Evolutionary conservation across 2,113 vertebrate genomes (phyloP).

Genomic region (Cebidichthys violaceus): DNA sequence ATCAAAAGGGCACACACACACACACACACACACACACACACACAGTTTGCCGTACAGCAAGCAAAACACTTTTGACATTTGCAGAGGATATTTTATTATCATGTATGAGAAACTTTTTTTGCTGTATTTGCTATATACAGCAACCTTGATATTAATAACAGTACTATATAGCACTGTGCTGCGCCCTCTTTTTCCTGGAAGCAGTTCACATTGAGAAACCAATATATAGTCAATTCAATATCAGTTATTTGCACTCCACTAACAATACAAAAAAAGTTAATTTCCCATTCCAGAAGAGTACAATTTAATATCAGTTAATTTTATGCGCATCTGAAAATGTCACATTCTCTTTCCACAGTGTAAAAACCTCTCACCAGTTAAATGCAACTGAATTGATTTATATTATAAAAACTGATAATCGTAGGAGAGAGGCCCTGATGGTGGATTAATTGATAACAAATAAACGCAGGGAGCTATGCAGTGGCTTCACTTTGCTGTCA

Average conservation of each 20-base stretch:
- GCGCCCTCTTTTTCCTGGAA: not conserved
- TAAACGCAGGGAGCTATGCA: slow-evolving; percentile 24
- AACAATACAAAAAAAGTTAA: not conserved
- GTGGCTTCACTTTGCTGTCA: slow-evolving; percentile 25
- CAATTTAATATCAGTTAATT: slow-evolving; percentile 20
- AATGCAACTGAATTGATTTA: slow-evolving; percentile 36
- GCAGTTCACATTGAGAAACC: not conserved
- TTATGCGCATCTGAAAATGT: slow-evolving; percentile 9
- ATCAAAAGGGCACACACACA: slow-evolving; percentile 13
- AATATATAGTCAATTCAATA: slow-evolving; percentile 1
- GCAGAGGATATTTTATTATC: not conserved
- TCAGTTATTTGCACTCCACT: slow-evolving; percentile 3
- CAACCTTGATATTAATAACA: not conserved
- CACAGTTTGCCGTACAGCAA: not conserved
- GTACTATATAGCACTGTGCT: not conserved
- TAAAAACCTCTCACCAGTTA: slow-evolving; percentile 16
- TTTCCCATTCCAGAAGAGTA: slow-evolving; percentile 15
- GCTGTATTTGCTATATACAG: not conserved
- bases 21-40: not conserved
- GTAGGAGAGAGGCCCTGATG: not conserved
- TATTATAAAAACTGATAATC: not conserved
- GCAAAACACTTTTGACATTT: not conserved
- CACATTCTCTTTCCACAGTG: not conserved
- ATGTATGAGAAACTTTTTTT: not conserved
- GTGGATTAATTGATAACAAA: slow-evolving; percentile 33